Conservation (phyloP, 2,113 vertebrate species). For the Paramormyrops kingsleyae region DNA sequence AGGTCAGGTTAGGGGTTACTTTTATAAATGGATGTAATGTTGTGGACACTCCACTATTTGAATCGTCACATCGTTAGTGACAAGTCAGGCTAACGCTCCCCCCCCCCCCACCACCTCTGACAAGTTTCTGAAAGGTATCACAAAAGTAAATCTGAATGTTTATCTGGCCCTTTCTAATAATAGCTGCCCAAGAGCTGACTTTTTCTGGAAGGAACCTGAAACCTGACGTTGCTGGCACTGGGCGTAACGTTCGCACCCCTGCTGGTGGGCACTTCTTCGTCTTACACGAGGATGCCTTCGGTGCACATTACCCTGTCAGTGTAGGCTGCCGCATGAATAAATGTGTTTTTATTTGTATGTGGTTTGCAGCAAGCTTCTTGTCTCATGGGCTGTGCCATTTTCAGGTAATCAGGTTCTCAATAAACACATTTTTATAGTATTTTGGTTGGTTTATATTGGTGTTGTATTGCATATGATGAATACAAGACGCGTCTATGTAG, state of each 20-base stretch:
- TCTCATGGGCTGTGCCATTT: not conserved
- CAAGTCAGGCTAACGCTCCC: not conserved
- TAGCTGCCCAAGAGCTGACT: conserved; percentile 22
- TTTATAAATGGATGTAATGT: not conserved
- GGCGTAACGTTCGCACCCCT: not conserved
- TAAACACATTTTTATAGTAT: not conserved
- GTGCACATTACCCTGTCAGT: not conserved
- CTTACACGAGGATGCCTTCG: not conserved
- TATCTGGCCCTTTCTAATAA: conserved; percentile 34
- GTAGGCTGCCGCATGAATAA: not conserved
- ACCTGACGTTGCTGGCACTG: conserved; percentile 30
- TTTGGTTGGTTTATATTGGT: not conserved
- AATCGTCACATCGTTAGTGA: not conserved
- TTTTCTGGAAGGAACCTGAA: conserved; percentile 34
- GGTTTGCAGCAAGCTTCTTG: not conserved
- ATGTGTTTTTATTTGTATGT: not conserved
- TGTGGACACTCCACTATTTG: not conserved
- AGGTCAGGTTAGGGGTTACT: not conserved
- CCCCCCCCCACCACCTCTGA: not conserved
- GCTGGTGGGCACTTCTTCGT: not conserved
- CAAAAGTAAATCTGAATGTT: not conserved
- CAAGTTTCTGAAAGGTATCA: conserved; percentile 3
- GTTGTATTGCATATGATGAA: not conserved
- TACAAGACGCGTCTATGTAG: not conserved
- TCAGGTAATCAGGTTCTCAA: not conserved